These are phyloP conservation scores for Sebastes iracundus DNA, from an alignment of 2,797 vertebrate species.

Conservation along the genomic window DNA sequence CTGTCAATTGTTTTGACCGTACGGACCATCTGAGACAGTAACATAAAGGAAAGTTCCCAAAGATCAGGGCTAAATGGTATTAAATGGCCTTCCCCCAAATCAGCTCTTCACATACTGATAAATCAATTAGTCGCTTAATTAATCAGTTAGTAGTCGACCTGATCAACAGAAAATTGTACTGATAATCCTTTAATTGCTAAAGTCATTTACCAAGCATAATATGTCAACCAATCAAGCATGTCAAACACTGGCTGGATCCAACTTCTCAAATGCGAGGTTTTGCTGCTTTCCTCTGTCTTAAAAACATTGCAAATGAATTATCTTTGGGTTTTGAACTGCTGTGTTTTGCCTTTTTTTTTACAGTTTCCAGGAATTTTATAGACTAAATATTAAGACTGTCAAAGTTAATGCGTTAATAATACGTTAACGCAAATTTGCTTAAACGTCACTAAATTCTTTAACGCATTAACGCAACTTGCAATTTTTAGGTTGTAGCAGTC, in stretches of 20 bases:
- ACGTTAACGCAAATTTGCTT: too few relatives aligned
- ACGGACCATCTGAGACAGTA: background rate
- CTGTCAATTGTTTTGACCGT: background rate
- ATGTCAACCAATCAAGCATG: background rate
- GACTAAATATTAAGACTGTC: too few relatives aligned
- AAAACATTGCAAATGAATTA: background rate
- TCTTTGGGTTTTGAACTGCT: background rate
- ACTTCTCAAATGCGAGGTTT: background rate
- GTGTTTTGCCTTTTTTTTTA: background rate
- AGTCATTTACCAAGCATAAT: background rate
- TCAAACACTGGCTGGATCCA: background rate
- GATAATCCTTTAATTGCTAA: background rate
- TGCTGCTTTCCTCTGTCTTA: background rate
- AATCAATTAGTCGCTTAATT: background rate
- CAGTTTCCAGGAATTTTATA: background rate
- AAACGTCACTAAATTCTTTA: fast-evolving
- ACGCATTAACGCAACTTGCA: too few relatives aligned
- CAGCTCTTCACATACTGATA: background rate
- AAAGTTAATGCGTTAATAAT: too few relatives aligned
- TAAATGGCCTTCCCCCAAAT: background rate
- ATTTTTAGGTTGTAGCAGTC: too few relatives aligned
- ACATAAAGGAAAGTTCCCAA: background rate
- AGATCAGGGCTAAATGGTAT: background rate
- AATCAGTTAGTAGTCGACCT: background rate
- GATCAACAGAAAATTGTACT: background rate